Percentiles rank a stretch among this genome's conserved stretches.
Evolutionary conservation across 2,888 invertebrate species (phyloP).

Genomic region (Mycogona germanica): DNA sequence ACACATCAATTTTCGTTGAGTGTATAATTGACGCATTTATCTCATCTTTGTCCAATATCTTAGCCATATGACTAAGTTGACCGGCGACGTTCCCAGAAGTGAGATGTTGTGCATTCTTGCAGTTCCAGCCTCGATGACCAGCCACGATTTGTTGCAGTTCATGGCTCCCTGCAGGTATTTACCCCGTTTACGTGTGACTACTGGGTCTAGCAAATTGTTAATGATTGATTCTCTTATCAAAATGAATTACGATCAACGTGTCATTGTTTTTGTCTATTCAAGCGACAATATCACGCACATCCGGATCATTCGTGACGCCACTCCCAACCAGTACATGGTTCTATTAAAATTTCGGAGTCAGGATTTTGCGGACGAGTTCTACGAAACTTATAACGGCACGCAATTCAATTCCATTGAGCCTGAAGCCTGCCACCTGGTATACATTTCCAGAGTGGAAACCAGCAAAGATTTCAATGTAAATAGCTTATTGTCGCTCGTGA

Average conservation of each 20-base stretch:
- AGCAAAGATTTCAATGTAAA: conserved; percentile 38
- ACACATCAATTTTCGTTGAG: conserved; percentile 12
- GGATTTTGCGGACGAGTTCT: conserved; percentile 78
- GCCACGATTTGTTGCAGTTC: conserved; percentile 85
- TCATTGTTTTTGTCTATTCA: conserved; percentile 11
- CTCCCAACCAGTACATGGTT: conserved; percentile 96
- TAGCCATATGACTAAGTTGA: conserved; percentile 60
- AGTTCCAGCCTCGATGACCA: conserved; percentile 80
- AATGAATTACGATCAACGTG: conserved; percentile 23
- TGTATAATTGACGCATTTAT: conserved; percentile 13
- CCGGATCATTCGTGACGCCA: conserved; percentile 72
- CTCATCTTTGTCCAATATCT: conserved; percentile 23
- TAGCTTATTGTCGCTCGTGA: too few species aligned
- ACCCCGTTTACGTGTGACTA: neutral
- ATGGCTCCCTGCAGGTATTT: conserved; percentile 67
- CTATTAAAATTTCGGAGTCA: conserved; percentile 62
- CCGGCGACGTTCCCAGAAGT: conserved; percentile 52
- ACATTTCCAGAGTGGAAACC: conserved; percentile 86
- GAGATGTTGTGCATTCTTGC: conserved; percentile 77
- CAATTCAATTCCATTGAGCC: conserved; percentile 90
- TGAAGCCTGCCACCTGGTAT: conserved; percentile 84
- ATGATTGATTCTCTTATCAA: conserved; percentile 12
- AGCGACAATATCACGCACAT: conserved; percentile 77
- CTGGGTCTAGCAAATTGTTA: neutral
- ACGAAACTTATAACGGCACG: conserved; percentile 79